Base-by-base conservation (phyloP, 2,113 vertebrate species). In the Enhydra lutris region DNA sequence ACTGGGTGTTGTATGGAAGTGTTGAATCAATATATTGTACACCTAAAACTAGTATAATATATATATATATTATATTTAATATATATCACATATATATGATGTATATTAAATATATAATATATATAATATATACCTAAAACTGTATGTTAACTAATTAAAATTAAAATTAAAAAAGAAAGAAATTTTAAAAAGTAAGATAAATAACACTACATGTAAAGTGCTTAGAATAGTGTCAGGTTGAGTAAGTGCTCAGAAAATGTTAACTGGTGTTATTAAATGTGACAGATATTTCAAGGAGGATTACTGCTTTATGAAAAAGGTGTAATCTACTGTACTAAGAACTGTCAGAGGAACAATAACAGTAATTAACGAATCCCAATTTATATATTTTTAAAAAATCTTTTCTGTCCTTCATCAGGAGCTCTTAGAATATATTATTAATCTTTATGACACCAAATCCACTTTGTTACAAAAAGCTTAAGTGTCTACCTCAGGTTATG, bases 191-290 rank as follows among this genome's bases (percentile, higher is more conserved):
- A 45, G 7, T 76, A 29, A 45, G 65, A 74, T 74, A 74, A 76
- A 76, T 29, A 45, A 45, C 24, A 45, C 42, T 29, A 76, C 20
- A 29, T 84, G 4, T 71, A 59, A 94, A 85, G 12, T 78, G 36
- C 88, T 94, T 85, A 89, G 36, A 85, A 88, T 59, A 91, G 21
- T 36, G 39, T 91, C 47, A 88, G n/a, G 34, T 52, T 97, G 55
- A 36, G 42, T 94, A 95, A 94, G 6, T 89, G 50, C 29, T 81
- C 63, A 61, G 42, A 81, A 88, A 78, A 50, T 86, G 13, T 81
- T 92, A 86, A 10, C 24, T 95, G 20, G 61, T 86, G 85, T 36
- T 65, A 94, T 67, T 90, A 94, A 63, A 95, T 90, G 47, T 65
- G 88, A 92, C 3, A 85, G 67, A 47, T 81, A 86, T 86, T 92